Base-by-base conservation (phyloP, 2,888 invertebrate genomes). In the Himalopsyche japonica region DNA sequence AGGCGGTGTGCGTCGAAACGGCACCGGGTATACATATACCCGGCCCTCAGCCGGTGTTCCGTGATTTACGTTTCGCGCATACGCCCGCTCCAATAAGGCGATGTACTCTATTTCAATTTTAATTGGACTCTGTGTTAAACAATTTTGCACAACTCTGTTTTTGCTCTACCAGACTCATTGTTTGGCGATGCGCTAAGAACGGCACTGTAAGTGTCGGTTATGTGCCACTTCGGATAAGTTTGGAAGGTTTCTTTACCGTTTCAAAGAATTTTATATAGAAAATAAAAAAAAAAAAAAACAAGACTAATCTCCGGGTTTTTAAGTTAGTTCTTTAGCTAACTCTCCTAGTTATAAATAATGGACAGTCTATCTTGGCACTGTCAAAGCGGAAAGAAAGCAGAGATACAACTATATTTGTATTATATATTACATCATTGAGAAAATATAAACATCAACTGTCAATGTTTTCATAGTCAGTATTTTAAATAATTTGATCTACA, bases 101-200 rank as follows among this genome's bases (percentile, higher is more conserved):
- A 76, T 81, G 84, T 83, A 85, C 86, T 86, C 86, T 86, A 86
- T 86, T 85, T 85, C 85, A 84, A 86, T 86, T 86, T 86, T 86
- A 86, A 86, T 86, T 86, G 86, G 86, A 85, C 77, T 84, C 84
- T 85, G 80, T 86, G 86, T 86, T 86, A 84, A 84, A 86, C 86
- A 86, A 80, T 85, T 86, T 86, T 85, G 83, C 86, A 86, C 84
- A 70, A 70, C 27, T 70, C 70, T 70, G 70, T 70, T 57, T 57
- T 57, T 57, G 57, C 57, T 57, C 57, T 57, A 20, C 57, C 57
- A 24, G 57, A 24, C 20, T 57, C 57, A 57, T 57, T 57, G 57
- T 57, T 70, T 70, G 70, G 70, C 70, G 70, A 70, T 70, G 70
- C 30, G 70, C 70, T 70, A 70, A 70, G 70, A 70, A 20, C 48